phyloP scores from a whole-genome alignment of 2,888 invertebrate genomes.

The Pollenia angustigena region DNA sequence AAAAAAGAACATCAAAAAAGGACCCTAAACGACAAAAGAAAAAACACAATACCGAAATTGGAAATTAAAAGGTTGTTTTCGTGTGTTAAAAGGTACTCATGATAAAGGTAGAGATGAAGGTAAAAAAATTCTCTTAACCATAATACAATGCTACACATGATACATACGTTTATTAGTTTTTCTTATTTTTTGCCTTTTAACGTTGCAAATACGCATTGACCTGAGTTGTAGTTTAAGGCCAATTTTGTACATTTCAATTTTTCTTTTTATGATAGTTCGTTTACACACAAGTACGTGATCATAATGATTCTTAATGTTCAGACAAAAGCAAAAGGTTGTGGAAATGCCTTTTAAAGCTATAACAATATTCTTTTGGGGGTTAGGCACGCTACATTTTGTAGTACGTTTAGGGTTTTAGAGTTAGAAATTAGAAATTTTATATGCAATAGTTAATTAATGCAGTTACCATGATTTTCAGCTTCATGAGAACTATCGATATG shows the following conservation, averaged over 20 bases:
- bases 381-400: background rate
- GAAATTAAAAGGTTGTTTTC: slow-evolving; percentile 41
- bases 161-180: background rate
- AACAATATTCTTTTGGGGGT: background rate
- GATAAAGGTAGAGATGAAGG: slow-evolving; percentile 22
- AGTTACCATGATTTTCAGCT: too few species aligned
- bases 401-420: background rate
- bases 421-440: too few species aligned
- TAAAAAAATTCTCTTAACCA: slow-evolving; percentile 27
- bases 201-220: background rate
- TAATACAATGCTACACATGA: background rate
- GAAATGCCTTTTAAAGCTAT: background rate
- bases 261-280: background rate
- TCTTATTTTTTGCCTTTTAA: background rate
- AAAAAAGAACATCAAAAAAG: background rate
- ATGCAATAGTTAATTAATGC: too few species aligned
- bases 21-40: slow-evolving; percentile 21
- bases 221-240: slow-evolving; percentile 30
- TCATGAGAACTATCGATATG: too few species aligned
- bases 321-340: slow-evolving; percentile 2
- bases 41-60: slow-evolving; percentile 32
- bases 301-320: background rate
- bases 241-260: background rate
- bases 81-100: slow-evolving; percentile 11
- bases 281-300: background rate